Base-by-base conservation (phyloP, 2,888 invertebrate genomes). In the Ariolimax columbianus region DNA sequence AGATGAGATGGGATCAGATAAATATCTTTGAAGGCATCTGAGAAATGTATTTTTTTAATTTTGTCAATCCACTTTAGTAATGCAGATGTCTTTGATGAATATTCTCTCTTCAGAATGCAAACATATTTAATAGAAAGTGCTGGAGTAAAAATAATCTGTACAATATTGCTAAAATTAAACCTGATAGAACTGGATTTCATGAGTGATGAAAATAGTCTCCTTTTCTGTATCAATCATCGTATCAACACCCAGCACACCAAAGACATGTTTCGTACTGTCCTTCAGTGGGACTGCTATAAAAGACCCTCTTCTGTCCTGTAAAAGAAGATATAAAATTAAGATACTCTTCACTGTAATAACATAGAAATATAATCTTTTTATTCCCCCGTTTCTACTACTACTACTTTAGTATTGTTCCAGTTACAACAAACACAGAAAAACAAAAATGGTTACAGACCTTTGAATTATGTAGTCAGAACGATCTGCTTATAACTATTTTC, bases 161-260 rank as follows among this genome's bases (percentile, higher is more conserved):
- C 26, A 82, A 83, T 82, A 66, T 30, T 30, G 14, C 7, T 14
- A 11, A 72, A 72, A 40, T 75, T 6, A 47, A 6, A 93, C 94
- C 93, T 94, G 94, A 90, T 92, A 94, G 89, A 92, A 94, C 88
- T 93, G 93, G 14, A 94, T 93, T 87, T 94, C 94, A 86, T 94
- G 94, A 6, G 93, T 93, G 85, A 92, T 91, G 88, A 94, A 94
- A 75, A 93, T 92, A 63, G 91, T 91, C 84, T 93, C 92, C 51
- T 91, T 89, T 82, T 92, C 92, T 47, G 91, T 90, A 85, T 94
- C 93, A 73, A 89, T 90, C 77, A 94, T 84, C 0, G 94, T 94
- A 87, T 94, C 94, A 4, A 94, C 87, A 9, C 93, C 93, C 26
- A 94, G 88, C 19, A 92, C 85, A 23, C 94, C 94, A 91, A 94